phyloP scores from a whole-genome alignment of 2,113 vertebrate genomes.

The Thunnus thynnus region DNA sequence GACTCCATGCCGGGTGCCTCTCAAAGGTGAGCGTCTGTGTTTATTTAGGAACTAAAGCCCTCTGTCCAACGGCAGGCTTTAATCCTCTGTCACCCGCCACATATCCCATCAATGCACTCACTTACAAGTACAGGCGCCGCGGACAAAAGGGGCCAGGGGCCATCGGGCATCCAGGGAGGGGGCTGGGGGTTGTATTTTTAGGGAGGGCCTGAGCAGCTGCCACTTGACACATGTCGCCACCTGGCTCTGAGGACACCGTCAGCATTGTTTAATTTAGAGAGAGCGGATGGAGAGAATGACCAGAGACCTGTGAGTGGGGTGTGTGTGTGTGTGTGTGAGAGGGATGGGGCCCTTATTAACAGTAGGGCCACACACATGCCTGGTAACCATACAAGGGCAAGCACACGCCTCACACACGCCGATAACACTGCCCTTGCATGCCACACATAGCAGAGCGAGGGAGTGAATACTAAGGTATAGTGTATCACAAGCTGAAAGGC shows the following conservation, averaged over 20 bases:
- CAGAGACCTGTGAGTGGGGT: conserved; percentile 42
- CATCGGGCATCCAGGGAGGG: conserved; percentile 59
- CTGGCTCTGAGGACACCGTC: conserved; percentile 79
- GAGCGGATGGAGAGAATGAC: conserved; percentile 64
- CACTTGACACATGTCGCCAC: conserved; percentile 82
- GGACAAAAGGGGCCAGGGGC: conserved; percentile 81
- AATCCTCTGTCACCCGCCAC: conserved; percentile 81
- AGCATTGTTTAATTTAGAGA: conserved; percentile 81
- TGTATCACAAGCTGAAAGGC: conserved; percentile 62
- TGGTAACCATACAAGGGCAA: conserved; percentile 72
- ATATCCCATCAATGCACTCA: conserved; percentile 80
- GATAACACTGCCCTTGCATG: conserved; percentile 73
- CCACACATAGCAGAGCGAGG: conserved; percentile 58
- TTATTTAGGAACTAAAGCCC: conserved; percentile 82
- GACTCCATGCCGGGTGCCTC: conserved; percentile 63
- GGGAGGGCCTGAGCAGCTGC: conserved; percentile 81
- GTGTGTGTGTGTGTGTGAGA: conserved; percentile 12
- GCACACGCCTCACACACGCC: conserved; percentile 77
- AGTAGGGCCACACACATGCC: conserved; percentile 74
- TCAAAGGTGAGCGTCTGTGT: conserved; percentile 82
- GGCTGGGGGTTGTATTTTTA: conserved; percentile 80
- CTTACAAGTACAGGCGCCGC: conserved; percentile 79
- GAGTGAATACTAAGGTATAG: conserved; percentile 70
- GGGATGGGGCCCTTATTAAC: conserved; percentile 56
- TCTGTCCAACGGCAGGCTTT: conserved; percentile 72